Base-by-base conservation (phyloP, 2,797 vertebrate genomes). In the Spinus olivaceus region DNA sequence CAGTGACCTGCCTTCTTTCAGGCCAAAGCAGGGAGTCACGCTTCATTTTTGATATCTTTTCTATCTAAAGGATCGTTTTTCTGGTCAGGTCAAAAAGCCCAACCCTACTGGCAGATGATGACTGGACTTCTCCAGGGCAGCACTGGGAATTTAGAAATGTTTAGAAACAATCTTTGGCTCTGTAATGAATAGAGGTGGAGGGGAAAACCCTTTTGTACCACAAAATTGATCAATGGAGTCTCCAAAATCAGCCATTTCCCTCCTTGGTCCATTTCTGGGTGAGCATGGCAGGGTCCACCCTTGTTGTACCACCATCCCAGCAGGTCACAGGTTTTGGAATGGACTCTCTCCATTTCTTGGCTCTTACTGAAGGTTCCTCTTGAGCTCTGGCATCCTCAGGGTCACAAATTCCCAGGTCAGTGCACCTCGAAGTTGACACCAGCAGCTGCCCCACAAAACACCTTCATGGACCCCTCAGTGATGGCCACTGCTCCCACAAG, bases 71-170 rank as follows among this genome's bases (percentile, higher is more conserved):
- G 53, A 57, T 91, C 12, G 1, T 24, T 94, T 94, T 89, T 63
- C 79, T 91, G 80, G 76, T 81, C 69, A 59, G 86, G 88, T 91
- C 93, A 96, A 65, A 92, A 91, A 87, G 59, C 24, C 46, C 33
- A 82, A 1, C 46, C 80, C 24, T 53, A 30, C 41, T 2, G 1
- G 79, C 44, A 87, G 81, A 32, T 81, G 74, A 79, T 79, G 54
- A 50, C 1, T 92, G 72, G 85, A 73, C 37, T 15, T 73, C n/a
- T 90, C 86, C 69, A 46, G 27, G 82, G 56, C 53, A 91, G 30
- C 0, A 0, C 60, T 24, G 28, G 19, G 47, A 91, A 84, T 86
- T 94, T 37, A 78, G 76, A 46, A 37, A 46, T 1, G 0, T 46
- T 92, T 84, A 37, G 46, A 86, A 92, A 77, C 0, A 10, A 24